Evolutionary conservation across 2,113 vertebrate genomes (phyloP), one percentile per base, ranked within the genome.

Genomic region (Poeciliopsis prolifica): DNA sequence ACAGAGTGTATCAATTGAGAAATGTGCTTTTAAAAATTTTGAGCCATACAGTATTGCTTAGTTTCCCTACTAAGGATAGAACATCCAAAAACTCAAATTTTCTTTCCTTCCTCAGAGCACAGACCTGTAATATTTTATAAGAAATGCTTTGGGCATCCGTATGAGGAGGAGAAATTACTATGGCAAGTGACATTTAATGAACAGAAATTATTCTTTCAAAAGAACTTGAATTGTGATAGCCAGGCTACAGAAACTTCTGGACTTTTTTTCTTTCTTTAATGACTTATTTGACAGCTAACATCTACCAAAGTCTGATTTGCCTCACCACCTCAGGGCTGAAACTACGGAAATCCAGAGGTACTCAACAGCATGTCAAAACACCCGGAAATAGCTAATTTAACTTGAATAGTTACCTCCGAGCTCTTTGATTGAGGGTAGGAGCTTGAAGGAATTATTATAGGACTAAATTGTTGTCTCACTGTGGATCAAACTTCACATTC

Each of bases 21-120:
- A 93, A 91, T 86, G 80, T 84, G 73, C 85, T 87, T 87, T 79
- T 3, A 70, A 83, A 28, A 74, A 61, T 54, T 61, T 19, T 0
- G 30, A 68, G 58, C 71, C 66, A 40, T 12, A 0, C 75, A 66
- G 58, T 48, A 75, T 80, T 80, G 80, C 75, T 79, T 79, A 10
- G 48, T 63, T 42, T 44, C 77, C 54, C 13, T 75, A 66, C 65
- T 51, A 64, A 67, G 76, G 13, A 66, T 30, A 78, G 66, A 65
- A 68, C 44, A 74, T 68, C 62, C 35, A 44, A 73, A 44, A 15
- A 29, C n/a, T 61, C 15, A 24, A 11, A 24, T 24, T 42, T 42
- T 14, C 40, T 42, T 42, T 42, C 22, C 22, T 54, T 69, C 70
- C 40, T 71, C 44, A 70, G 13, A 31, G 4, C 40, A 69, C 17